These are phyloP conservation scores for Melinopterus prodromus DNA, from an alignment of 2,888 invertebrate species.

Conservation along the genomic window DNA sequence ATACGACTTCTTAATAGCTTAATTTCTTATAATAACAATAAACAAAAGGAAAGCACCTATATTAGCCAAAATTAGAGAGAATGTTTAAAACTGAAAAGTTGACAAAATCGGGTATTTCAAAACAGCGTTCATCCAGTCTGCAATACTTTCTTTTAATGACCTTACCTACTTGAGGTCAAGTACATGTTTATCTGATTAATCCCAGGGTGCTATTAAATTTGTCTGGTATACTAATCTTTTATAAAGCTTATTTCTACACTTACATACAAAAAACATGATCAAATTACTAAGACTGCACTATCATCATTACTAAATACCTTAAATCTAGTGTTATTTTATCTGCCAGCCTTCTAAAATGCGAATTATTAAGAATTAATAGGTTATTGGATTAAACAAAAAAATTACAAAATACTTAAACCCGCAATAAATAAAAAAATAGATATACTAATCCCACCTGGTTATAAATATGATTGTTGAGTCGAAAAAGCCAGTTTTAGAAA, in stretches of 20 bases:
- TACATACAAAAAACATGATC: no score
- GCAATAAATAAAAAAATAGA: background rate
- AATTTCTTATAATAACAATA: no score
- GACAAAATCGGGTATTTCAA: background rate
- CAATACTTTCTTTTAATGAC: background rate
- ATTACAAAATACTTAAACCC: background rate
- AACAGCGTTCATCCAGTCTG: no score
- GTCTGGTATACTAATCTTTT: background rate
- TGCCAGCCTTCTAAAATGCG: background rate
- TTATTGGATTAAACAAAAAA: background rate
- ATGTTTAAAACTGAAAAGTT: no score
- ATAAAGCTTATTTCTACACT: no score
- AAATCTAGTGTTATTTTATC: background rate
- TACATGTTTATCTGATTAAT: background rate
- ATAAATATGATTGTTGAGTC: background rate
- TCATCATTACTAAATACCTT: no score
- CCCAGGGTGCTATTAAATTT: background rate
- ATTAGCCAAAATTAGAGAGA: no score
- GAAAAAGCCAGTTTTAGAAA: constrained; percentile 6
- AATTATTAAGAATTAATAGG: constrained; percentile 4
- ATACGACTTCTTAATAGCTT: no score
- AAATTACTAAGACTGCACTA: no score
- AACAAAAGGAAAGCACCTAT: no score
- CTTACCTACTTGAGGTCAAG: background rate
- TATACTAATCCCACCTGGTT: background rate